A percentile compares a stretch with the other conserved stretches of the same genome.
These are phyloP conservation scores for Colius striatus DNA, from an alignment of 2,113 vertebrate genomes.

Conservation along the genomic window DNA sequence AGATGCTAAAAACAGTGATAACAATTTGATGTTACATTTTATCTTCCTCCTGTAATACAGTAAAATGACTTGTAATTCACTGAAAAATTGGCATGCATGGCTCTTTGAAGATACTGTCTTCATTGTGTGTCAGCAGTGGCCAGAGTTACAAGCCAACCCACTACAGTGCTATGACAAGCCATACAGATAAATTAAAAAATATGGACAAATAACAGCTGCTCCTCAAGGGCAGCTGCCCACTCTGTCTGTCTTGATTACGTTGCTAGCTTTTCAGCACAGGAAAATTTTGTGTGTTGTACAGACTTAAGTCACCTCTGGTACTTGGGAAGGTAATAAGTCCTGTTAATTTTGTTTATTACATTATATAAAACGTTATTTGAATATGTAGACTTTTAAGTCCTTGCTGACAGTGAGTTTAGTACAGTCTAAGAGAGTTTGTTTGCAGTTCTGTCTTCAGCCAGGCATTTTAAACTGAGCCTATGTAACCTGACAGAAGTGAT, in stretches of 20 bases:
- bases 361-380: background rate
- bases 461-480: background rate
- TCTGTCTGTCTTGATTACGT: background rate
- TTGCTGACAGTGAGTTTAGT: background rate
- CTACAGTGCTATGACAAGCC: background rate
- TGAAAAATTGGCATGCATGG: conserved; percentile 14
- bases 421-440: background rate
- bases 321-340: background rate
- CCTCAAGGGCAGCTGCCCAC: background rate
- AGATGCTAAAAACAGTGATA: conserved; percentile 59
- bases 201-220: background rate
- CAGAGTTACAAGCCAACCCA: conserved; percentile 21
- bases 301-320: background rate
- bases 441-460: background rate
- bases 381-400: background rate
- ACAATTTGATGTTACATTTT: conserved; percentile 50
- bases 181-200: background rate
- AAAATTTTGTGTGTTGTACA: background rate
- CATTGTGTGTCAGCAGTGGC: background rate
- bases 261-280: background rate
- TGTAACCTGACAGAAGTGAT: background rate
- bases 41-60: conserved; percentile 17
- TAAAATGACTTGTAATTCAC: conserved; percentile 51
- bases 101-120: conserved; percentile 40
- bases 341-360: background rate